Percentiles rank a stretch among this genome's conserved stretches.
phyloP scores from a whole-genome alignment of 1,140 invertebrate genomes.

The Meloidogyne floridensis region DNA sequence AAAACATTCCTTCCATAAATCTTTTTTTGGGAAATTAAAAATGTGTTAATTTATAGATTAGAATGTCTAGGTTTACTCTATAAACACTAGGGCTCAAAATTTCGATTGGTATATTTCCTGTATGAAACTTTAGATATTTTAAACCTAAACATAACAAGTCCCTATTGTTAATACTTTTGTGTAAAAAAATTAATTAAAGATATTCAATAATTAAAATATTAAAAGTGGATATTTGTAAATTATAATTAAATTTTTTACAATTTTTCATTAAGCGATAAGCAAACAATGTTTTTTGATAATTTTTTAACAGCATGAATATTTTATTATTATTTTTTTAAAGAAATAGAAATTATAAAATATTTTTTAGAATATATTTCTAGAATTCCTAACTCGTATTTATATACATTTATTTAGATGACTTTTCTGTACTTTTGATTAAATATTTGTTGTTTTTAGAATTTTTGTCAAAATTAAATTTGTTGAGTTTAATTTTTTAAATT shows the following conservation, averaged over 20 bases:
- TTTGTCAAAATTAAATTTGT: background rate
- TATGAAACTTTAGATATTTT: too few relatives aligned
- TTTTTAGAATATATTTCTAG: background rate
- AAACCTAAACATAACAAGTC: too few relatives aligned
- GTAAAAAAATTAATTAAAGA: too few relatives aligned
- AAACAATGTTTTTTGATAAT: background rate
- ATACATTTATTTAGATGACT: background rate
- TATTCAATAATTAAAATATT: too few relatives aligned
- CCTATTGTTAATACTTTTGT: too few relatives aligned
- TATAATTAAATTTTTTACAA: background rate
- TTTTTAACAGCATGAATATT: background rate
- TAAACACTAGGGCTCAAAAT: too few relatives aligned
- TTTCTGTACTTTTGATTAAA: constrained; percentile 14
- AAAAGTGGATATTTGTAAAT: background rate
- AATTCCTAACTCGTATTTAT: too few relatives aligned
- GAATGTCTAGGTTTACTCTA: too few relatives aligned
- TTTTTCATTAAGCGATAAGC: background rate
- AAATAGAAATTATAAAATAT: background rate
- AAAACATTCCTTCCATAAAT: background rate
- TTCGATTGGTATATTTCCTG: too few relatives aligned
- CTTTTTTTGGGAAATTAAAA: background rate
- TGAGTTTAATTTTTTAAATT: too few relatives aligned
- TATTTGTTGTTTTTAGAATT: background rate
- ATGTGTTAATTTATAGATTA: too few relatives aligned
- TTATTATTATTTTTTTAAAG: background rate